Conservation (phyloP, 1,140 invertebrate genomes). For the Drosophila pruinosa region DNA sequence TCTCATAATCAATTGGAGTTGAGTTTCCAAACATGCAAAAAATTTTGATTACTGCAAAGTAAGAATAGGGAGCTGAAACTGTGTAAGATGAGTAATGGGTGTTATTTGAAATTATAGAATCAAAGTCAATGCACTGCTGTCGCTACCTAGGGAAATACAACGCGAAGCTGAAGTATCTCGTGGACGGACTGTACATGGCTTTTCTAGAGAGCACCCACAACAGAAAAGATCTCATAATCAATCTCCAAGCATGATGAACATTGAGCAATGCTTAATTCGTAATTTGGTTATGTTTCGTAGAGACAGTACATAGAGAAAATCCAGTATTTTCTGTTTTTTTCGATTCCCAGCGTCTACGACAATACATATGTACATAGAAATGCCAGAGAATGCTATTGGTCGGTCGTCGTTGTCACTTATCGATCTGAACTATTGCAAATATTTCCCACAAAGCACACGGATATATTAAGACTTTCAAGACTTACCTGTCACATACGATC, state of each 20-base stretch:
- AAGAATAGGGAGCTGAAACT: conserved; percentile 93
- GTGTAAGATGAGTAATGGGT: conserved; percentile 92
- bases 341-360: conserved; percentile 88
- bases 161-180: conserved; percentile 95
- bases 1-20: conserved; percentile 92
- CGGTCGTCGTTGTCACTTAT: conserved; percentile 89
- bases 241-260: conserved; percentile 93
- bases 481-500: too few species aligned
- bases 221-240: conserved; percentile 98
- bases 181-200: conserved; percentile 93
- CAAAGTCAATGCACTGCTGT: conserved; percentile 98
- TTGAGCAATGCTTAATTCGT: conserved; percentile 94
- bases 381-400: conserved; percentile 94
- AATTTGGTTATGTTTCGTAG: conserved; percentile 92
- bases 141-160: conserved; percentile 95
- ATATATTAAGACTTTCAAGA: too few species aligned
- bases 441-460: too few species aligned
- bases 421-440: conserved; percentile 90
- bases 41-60: conserved; percentile 95
- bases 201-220: conserved; percentile 98
- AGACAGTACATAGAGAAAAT: conserved; percentile 90
- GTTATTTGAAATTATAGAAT: conserved; percentile 95
- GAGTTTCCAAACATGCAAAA: conserved; percentile 95
- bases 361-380: conserved; percentile 96
- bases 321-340: too few species aligned